A percentile compares a stretch with the other conserved stretches of the same genome.
Evolutionary conservation across 2,888 invertebrate species (phyloP).

Genomic region (Lithophane ornitopus): DNA sequence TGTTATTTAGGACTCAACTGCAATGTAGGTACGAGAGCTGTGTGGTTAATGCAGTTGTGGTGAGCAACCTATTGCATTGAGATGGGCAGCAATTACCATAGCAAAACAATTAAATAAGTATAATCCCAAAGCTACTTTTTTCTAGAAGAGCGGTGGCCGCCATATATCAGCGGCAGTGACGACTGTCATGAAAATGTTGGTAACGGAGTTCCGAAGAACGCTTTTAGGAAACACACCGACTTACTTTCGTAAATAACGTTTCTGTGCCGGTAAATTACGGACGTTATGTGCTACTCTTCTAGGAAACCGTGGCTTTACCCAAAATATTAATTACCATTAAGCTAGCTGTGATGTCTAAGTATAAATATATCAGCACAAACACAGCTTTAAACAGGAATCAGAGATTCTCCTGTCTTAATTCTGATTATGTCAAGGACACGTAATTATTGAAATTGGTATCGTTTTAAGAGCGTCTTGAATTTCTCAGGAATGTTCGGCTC

Average conservation of each 20-base stretch:
- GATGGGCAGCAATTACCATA: not conserved
- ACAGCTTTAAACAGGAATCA: slow-evolving; percentile 34
- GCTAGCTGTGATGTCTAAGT: not conserved
- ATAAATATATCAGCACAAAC: slow-evolving; percentile 15
- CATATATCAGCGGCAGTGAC: too few relatives aligned
- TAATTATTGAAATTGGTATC: slow-evolving; percentile 69
- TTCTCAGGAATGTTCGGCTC: slow-evolving; percentile 59
- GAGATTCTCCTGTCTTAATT: slow-evolving; percentile 53
- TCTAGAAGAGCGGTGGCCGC: not conserved
- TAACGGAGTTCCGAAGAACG: too few relatives aligned
- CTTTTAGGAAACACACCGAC: too few relatives aligned
- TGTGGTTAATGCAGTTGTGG: not conserved
- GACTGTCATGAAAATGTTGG: not conserved
- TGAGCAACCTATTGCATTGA: not conserved
- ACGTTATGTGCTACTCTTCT: not conserved
- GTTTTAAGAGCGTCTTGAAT: slow-evolving; percentile 66
- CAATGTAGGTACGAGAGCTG: too few relatives aligned
- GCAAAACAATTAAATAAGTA: not conserved
- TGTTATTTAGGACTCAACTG: not conserved
- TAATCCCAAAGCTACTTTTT: not conserved
- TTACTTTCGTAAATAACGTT: not conserved
- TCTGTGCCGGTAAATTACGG: not conserved
- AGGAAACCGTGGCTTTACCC: not conserved
- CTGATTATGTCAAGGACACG: slow-evolving; percentile 61
- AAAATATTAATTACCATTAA: slow-evolving; percentile 5